Percentiles rank a stretch among this genome's conserved stretches.
phyloP scores from a whole-genome alignment of 2,113 vertebrate species.

The Neotoma lepida region DNA sequence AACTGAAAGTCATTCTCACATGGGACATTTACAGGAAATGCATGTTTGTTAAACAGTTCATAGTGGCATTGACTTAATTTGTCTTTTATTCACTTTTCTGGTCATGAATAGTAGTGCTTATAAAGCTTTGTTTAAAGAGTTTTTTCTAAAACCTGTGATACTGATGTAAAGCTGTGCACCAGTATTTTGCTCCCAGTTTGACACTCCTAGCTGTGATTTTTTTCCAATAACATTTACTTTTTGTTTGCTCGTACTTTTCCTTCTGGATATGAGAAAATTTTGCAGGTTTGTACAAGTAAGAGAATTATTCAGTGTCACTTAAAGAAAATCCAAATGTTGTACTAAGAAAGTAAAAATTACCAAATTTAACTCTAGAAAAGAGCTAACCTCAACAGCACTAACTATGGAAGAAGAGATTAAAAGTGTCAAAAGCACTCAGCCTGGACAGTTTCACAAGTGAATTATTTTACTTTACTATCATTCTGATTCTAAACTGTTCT shows the following conservation, averaged over 20 bases:
- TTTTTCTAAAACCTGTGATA: background rate
- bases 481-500: background rate
- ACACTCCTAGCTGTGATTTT: background rate
- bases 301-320: constrained; percentile 38
- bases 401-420: constrained; percentile 30
- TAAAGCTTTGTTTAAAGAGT: constrained; percentile 11
- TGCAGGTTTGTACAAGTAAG: constrained; percentile 37
- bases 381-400: background rate
- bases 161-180: background rate
- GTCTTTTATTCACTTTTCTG: constrained; percentile 13
- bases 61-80: constrained; percentile 43
- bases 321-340: constrained; percentile 48
- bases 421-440: constrained; percentile 43
- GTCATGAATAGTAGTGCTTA: constrained; percentile 27
- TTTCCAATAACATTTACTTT: constrained; percentile 33
- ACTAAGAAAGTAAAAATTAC: constrained; percentile 36
- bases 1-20: constrained; percentile 28
- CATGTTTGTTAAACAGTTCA: background rate
- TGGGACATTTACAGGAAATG: constrained; percentile 5
- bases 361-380: constrained; percentile 36
- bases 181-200: constrained; percentile 44
- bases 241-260: constrained; percentile 42
- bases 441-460: background rate
- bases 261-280: constrained; percentile 29
- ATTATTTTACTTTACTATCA: constrained; percentile 6